phyloP scores from a whole-genome alignment of 2,888 invertebrate species.

The Caenorhabditis zanzibari region DNA sequence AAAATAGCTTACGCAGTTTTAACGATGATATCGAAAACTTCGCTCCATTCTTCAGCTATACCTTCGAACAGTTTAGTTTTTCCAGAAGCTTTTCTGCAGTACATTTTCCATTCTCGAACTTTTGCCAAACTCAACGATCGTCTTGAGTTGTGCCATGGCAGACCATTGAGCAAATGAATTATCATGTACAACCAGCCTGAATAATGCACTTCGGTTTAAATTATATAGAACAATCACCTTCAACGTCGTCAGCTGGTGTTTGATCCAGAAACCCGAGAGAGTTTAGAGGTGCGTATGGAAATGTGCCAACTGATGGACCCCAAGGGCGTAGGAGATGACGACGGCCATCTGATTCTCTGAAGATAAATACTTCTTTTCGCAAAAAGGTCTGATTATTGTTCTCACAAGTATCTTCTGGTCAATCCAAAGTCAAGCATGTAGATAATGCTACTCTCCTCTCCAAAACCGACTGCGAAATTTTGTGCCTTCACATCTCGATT shows the following conservation, averaged over 20 bases:
- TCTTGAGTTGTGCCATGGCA: conserved; percentile 60
- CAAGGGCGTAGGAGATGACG: conserved; percentile 49
- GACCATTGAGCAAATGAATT: conserved; percentile 34
- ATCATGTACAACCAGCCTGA: conserved; percentile 64
- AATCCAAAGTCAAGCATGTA: conserved; percentile 81
- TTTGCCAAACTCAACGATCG: conserved; percentile 36
- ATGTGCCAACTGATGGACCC: conserved; percentile 66
- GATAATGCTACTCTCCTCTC: conserved; percentile 67
- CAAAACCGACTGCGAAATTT: conserved; percentile 78
- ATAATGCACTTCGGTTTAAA: no score
- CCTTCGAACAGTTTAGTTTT: conserved; percentile 62
- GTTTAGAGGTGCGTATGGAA: conserved; percentile 59
- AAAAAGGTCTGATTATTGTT: background rate
- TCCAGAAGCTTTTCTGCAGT: conserved; percentile 62
- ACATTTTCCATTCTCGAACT: conserved; percentile 65
- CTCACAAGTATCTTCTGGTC: conserved; percentile 66
- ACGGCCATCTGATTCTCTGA: conserved; percentile 47
- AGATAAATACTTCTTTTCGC: background rate
- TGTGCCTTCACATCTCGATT: conserved; percentile 78
- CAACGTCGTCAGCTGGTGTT: conserved; percentile 57
- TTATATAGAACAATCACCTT: conserved; percentile 19
- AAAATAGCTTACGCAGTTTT: conserved; percentile 60
- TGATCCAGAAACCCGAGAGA: conserved; percentile 66
- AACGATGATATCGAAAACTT: conserved; percentile 72
- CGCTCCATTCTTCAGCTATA: conserved; percentile 66